Evolutionary conservation across 2,797 vertebrate genomes (phyloP).

Genomic region (Sandelia bainsii): DNA sequence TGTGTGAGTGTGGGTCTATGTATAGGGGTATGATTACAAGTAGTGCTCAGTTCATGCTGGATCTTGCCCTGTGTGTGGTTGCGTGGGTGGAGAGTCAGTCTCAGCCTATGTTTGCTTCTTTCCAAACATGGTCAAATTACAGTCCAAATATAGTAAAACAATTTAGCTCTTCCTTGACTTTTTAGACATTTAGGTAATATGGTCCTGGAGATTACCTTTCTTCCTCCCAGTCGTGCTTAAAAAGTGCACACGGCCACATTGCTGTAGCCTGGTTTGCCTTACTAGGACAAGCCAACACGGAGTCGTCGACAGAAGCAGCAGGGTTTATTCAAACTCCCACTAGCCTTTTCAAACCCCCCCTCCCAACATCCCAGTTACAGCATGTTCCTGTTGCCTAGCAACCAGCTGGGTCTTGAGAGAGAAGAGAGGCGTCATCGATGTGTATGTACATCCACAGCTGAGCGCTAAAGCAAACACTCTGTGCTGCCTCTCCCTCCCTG

Average conservation of each 20-base stretch:
- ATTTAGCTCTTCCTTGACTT: slow-evolving; percentile 29
- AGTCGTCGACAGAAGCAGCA: slow-evolving; percentile 67
- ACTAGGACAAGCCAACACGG: slow-evolving; percentile 77
- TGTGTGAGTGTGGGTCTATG: slow-evolving; percentile 4
- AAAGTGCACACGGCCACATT: slow-evolving; percentile 14
- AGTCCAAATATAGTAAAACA: slow-evolving; percentile 67
- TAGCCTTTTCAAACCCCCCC: slow-evolving; percentile 64
- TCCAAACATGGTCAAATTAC: slow-evolving; percentile 65
- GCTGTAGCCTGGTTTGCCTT: slow-evolving; percentile 70
- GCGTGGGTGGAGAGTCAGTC: slow-evolving; percentile 43
- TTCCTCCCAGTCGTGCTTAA: slow-evolving; percentile 1
- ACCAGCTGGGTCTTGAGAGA: slow-evolving; percentile 75
- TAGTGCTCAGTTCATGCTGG: slow-evolving; percentile 24
- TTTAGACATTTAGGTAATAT: slow-evolving; percentile 38
- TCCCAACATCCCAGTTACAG: slow-evolving; percentile 77
- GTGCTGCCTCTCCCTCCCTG: slow-evolving; percentile 47
- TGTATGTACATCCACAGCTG: slow-evolving; percentile 61
- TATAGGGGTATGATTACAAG: slow-evolving; percentile 13
- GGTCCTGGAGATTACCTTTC: neutral
- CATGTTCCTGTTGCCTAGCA: slow-evolving; percentile 82
- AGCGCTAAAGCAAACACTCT: slow-evolving; percentile 61
- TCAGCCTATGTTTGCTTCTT: slow-evolving; percentile 41
- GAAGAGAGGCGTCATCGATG: slow-evolving; percentile 67
- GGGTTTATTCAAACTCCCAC: slow-evolving; percentile 82
- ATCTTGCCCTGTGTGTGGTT: slow-evolving; percentile 10